These are phyloP conservation scores for Seison nebaliae DNA, from an alignment of 1,140 invertebrate species.

Conservation along the genomic window DNA sequence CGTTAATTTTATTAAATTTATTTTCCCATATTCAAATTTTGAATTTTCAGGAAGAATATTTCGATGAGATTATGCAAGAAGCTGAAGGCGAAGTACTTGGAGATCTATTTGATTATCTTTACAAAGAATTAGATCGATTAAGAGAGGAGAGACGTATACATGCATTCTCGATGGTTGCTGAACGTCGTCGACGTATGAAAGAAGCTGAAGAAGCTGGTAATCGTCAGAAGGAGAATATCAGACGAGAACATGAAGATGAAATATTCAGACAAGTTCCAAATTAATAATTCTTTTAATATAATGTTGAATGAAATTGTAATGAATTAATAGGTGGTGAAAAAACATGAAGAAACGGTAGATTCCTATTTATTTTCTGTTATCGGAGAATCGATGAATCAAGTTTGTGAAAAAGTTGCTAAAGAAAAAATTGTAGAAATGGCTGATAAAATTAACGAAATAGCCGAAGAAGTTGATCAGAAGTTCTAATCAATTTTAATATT, in stretches of 20 bases:
- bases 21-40: not conserved
- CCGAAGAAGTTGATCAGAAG: conserved; percentile 26
- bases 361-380: conserved; percentile 39
- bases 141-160: conserved; percentile 43
- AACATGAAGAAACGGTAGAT: conserved; percentile 36
- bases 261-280: conserved; percentile 40
- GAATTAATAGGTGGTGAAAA: conserved; percentile 29
- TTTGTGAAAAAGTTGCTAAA: conserved; percentile 33
- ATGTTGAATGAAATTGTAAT: not conserved
- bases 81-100: conserved; percentile 37
- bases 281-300: conserved; percentile 2
- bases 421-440: conserved; percentile 33
- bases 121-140: conserved; percentile 42
- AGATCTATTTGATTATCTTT: conserved; percentile 41
- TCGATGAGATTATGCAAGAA: conserved; percentile 18
- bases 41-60: conserved; percentile 8
- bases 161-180: conserved; percentile 39
- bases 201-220: conserved; percentile 43
- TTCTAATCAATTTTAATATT: conserved; percentile 11
- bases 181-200: conserved; percentile 37
- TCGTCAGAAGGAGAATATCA: conserved; percentile 38
- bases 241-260: conserved; percentile 42
- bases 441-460: conserved; percentile 35
- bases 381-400: conserved; percentile 34
- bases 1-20: not conserved